Conservation (phyloP, 2,888 invertebrate genomes). For the Nephrotoma flavescens region DNA sequence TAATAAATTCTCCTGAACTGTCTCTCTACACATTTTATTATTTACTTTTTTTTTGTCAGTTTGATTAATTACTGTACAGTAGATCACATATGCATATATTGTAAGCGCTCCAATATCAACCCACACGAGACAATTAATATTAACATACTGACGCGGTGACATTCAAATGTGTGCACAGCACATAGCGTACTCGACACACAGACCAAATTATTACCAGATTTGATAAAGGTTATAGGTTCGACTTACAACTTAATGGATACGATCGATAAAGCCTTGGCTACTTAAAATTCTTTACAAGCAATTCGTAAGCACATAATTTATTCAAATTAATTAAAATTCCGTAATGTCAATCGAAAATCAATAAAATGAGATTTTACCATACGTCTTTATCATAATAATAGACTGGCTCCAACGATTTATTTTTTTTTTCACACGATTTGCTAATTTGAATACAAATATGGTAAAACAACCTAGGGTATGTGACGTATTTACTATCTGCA, state of each 20-base stretch:
- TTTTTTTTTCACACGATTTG: background rate
- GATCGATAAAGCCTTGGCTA: background rate
- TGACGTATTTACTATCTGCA: too few species aligned
- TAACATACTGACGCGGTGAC: background rate
- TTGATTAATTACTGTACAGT: background rate
- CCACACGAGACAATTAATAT: background rate
- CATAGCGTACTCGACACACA: background rate
- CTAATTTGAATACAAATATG: background rate
- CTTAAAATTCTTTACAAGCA: background rate
- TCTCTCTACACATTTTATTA: background rate
- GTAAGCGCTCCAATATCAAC: background rate
- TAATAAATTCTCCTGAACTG: background rate
- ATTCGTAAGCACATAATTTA: background rate
- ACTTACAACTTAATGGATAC: too few species aligned
- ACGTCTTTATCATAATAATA: background rate
- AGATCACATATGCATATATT: background rate
- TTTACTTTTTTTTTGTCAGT: background rate
- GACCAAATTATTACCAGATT: background rate
- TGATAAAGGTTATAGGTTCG: too few species aligned
- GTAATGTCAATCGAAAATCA: background rate
- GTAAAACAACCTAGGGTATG: background rate
- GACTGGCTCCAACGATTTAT: background rate
- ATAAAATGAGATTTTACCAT: background rate
- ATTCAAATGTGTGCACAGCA: too few species aligned
- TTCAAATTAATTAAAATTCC: background rate